These are phyloP conservation scores for Perca schrenkii DNA, from an alignment of 2,113 vertebrate genomes.

Conservation along the genomic window DNA sequence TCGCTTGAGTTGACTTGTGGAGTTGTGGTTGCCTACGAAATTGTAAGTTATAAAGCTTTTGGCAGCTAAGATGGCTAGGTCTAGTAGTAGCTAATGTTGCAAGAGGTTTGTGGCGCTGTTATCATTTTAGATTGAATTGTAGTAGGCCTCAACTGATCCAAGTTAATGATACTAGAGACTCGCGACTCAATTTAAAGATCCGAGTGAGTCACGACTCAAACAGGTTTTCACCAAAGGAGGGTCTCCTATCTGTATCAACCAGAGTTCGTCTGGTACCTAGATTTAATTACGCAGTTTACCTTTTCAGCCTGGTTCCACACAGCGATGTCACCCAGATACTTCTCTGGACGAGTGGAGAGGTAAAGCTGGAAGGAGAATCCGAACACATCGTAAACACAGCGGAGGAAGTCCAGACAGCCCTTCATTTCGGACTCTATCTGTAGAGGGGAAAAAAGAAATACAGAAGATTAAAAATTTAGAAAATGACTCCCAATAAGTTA, in stretches of 20 bases:
- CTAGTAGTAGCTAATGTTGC: too few species aligned
- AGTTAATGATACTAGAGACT: too few species aligned
- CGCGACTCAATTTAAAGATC: too few species aligned
- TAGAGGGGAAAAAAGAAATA: conserved; percentile 10
- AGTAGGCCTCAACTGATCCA: too few species aligned
- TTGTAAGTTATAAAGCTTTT: too few species aligned
- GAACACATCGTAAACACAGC: conserved; percentile 90
- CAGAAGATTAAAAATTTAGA: neutral
- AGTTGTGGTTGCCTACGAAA: too few species aligned
- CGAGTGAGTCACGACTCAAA: too few species aligned
- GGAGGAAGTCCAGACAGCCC: conserved; percentile 92
- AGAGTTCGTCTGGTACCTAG: neutral
- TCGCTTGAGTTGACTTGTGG: too few species aligned
- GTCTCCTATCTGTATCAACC: neutral
- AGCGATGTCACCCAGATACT: conserved; percentile 90
- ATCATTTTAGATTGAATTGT: too few species aligned
- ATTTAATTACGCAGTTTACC: conserved; percentile 77
- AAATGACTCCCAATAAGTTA: conserved; percentile 1
- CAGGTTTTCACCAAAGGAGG: neutral
- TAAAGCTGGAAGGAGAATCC: conserved; percentile 95
- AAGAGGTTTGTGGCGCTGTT: too few species aligned
- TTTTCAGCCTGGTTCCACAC: conserved; percentile 94
- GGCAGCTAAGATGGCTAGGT: too few species aligned
- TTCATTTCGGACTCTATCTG: conserved; percentile 95
- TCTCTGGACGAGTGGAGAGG: conserved; percentile 94